These are phyloP conservation scores for Proisotoma minuta DNA, from an alignment of 2,888 invertebrate species.

Conservation along the genomic window DNA sequence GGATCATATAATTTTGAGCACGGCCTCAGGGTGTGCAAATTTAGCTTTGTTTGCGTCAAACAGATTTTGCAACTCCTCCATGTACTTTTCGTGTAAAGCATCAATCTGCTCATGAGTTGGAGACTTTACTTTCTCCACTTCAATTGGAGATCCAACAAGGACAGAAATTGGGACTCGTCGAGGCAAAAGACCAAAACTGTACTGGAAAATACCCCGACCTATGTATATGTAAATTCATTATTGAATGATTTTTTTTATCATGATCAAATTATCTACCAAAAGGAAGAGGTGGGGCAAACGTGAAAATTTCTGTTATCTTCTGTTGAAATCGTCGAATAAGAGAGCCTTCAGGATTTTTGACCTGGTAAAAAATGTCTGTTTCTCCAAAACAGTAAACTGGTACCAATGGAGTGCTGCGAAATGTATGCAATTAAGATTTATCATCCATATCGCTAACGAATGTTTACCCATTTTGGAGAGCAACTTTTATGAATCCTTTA, in stretches of 20 bases:
- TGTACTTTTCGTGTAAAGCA: constrained; percentile 70
- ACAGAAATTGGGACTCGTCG: constrained; percentile 65
- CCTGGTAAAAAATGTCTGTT: constrained; percentile 74
- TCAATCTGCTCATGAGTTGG: constrained; percentile 73
- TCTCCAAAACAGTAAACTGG: constrained; percentile 89
- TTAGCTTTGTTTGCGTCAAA: constrained; percentile 81
- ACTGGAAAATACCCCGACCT: constrained; percentile 83
- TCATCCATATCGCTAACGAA: not conserved
- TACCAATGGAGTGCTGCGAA: constrained; percentile 67
- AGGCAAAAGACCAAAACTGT: constrained; percentile 80
- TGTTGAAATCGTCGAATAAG: constrained; percentile 65
- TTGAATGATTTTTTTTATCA: not conserved
- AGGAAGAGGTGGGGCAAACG: constrained; percentile 69
- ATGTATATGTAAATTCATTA: not conserved
- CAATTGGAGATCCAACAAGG: constrained; percentile 75
- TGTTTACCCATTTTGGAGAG: constrained; percentile 65
- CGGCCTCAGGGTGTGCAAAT: constrained; percentile 55
- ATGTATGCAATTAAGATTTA: not conserved
- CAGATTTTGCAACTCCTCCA: constrained; percentile 62
- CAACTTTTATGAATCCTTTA: constrained; percentile 72
- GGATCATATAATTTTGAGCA: constrained; percentile 3
- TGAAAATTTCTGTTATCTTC: constrained; percentile 61
- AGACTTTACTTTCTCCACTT: constrained; percentile 63
- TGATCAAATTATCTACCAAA: constrained; percentile 52
- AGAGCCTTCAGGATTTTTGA: constrained; percentile 68